A percentile compares a stretch with the other conserved stretches of the same genome.
These are phyloP conservation scores for Labeo calbasu DNA, from an alignment of 2,797 vertebrate species.

Conservation along the genomic window DNA sequence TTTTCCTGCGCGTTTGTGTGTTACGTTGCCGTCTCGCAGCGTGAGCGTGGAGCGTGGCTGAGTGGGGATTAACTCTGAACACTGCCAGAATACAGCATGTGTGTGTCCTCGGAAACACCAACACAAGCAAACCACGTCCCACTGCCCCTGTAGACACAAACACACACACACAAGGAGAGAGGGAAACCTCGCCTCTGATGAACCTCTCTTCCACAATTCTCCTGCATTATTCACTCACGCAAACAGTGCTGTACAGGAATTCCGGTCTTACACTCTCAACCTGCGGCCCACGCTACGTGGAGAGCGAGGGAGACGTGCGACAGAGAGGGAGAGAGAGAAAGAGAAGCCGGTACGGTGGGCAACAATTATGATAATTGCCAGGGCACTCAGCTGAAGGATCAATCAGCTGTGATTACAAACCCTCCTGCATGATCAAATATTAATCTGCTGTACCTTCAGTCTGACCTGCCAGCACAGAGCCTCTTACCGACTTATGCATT, in stretches of 20 bases:
- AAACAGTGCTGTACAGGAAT: conserved; percentile 85
- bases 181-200: conserved; percentile 35
- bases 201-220: conserved; percentile 28
- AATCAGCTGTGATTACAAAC: conserved; percentile 96
- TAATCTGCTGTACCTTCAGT: conserved; percentile 93
- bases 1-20: neutral
- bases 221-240: conserved; percentile 29
- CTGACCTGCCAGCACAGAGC: conserved; percentile 89
- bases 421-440: conserved; percentile 97
- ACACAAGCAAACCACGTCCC: conserved; percentile 59
- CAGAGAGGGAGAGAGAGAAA: conserved; percentile 2
- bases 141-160: conserved; percentile 69
- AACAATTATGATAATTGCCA: conserved; percentile 99
- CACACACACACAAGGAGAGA: conserved; percentile 38
- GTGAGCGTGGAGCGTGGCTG: conserved; percentile 50
- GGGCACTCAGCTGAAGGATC: conserved; percentile 89
- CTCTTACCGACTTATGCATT: conserved; percentile 96
- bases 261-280: conserved; percentile 80
- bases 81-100: conserved; percentile 22
- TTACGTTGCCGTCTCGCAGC: conserved; percentile 17
- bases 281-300: conserved; percentile 70
- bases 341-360: conserved; percentile 35
- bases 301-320: conserved; percentile 64
- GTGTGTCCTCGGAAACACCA: conserved; percentile 43
- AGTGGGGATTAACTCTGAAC: conserved; percentile 46